Conservation (phyloP, 2,797 vertebrate species). For the Melanotaenia pygmaea region DNA sequence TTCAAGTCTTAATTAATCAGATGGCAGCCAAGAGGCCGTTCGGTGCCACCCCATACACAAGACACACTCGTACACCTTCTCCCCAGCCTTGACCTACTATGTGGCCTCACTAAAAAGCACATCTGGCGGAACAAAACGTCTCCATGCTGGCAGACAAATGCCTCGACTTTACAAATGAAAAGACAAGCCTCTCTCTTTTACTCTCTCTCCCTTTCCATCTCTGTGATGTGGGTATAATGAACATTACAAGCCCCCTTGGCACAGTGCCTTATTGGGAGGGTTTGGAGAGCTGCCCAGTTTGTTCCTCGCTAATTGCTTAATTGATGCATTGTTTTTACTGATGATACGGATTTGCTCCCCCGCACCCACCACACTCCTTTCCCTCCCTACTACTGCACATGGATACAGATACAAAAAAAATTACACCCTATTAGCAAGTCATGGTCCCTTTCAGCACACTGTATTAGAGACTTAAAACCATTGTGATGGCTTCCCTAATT, state of each 20-base stretch:
- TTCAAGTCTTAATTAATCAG: slow-evolving; percentile 89
- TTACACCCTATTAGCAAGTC: slow-evolving; percentile 85
- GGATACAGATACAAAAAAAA: slow-evolving; percentile 85
- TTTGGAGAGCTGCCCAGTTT: slow-evolving; percentile 89
- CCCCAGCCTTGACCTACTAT: slow-evolving; percentile 82
- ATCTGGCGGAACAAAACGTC: slow-evolving; percentile 84
- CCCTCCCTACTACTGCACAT: slow-evolving; percentile 64
- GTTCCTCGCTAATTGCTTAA: slow-evolving; percentile 88
- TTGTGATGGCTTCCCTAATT: slow-evolving; percentile 80
- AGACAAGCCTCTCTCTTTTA: slow-evolving; percentile 70
- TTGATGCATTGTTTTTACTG: slow-evolving; percentile 89
- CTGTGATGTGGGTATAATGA: slow-evolving; percentile 87
- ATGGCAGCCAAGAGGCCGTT: slow-evolving; percentile 81
- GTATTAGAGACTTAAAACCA: slow-evolving; percentile 85
- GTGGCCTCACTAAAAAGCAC: slow-evolving; percentile 83
- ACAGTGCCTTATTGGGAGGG: slow-evolving; percentile 85
- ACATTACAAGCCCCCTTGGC: slow-evolving; percentile 87
- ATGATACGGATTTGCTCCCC: slow-evolving; percentile 80
- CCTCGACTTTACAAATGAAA: slow-evolving; percentile 83
- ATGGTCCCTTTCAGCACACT: slow-evolving; percentile 78
- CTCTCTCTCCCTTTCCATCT: slow-evolving; percentile 61
- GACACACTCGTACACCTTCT: slow-evolving; percentile 64
- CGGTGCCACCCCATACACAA: slow-evolving; percentile 38
- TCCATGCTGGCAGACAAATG: slow-evolving; percentile 83
- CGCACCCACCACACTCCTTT: slow-evolving; percentile 24